These are phyloP conservation scores for Coreius guichenoti DNA, from an alignment of 2,797 vertebrate species.

Conservation along the genomic window DNA sequence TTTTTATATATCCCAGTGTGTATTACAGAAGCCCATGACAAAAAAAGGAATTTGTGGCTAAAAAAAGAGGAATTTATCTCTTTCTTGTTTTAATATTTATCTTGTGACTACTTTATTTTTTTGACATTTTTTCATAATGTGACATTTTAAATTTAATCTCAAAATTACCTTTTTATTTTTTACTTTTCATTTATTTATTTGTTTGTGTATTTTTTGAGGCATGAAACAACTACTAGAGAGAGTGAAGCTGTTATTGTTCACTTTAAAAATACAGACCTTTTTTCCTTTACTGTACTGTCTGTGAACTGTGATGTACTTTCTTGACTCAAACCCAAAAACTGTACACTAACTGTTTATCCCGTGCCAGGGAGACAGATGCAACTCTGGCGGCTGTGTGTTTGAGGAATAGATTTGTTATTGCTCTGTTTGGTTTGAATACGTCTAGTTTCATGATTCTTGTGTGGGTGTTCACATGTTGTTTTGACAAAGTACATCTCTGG, in stretches of 20 bases:
- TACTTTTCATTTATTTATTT: background rate
- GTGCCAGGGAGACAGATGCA: slow-evolving; percentile 16
- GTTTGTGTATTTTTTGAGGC: background rate
- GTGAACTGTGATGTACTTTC: slow-evolving; percentile 8
- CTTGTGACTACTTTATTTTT: background rate
- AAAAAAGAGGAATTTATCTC: background rate
- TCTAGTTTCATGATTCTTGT: background rate
- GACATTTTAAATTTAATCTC: background rate
- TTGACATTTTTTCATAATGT: background rate
- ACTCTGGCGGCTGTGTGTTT: slow-evolving; percentile 10
- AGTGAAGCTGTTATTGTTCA: background rate
- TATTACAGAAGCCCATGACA: background rate
- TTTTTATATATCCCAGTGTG: background rate
- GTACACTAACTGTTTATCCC: slow-evolving; percentile 13
- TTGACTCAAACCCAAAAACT: slow-evolving; percentile 16
- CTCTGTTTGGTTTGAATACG: slow-evolving; percentile 4
- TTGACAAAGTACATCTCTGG: slow-evolving; percentile 22
- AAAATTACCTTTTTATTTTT: background rate
- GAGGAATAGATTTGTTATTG: background rate
- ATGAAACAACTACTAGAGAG: background rate
- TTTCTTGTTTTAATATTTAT: background rate
- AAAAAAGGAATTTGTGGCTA: background rate
- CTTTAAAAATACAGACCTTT: background rate
- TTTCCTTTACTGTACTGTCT: background rate
- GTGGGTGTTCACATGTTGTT: slow-evolving; percentile 27